phyloP scores from a whole-genome alignment of 53 echinoderm and acorn worm genomes.

The Antedon mediterranea region DNA sequence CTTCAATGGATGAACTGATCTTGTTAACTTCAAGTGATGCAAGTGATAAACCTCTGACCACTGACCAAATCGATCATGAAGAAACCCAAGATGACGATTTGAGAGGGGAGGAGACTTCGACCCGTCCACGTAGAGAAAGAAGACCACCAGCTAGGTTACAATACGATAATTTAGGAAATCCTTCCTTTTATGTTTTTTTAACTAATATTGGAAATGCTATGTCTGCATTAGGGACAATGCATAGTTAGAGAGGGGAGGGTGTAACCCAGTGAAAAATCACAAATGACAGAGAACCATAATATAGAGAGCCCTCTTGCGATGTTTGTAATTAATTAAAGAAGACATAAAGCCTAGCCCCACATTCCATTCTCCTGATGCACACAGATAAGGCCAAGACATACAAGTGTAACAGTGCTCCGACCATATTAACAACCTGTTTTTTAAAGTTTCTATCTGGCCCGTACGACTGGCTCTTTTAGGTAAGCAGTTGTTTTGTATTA shows the following conservation, averaged over 20 bases:
- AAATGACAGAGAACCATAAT: too few species aligned
- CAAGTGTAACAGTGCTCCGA: too few species aligned
- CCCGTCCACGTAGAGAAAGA: not conserved
- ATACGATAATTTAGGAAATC: not conserved
- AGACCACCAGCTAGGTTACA: not conserved
- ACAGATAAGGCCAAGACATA: too few species aligned
- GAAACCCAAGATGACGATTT: not conserved
- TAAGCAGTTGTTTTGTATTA: too few species aligned
- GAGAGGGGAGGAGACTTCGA: not conserved
- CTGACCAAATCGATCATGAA: not conserved
- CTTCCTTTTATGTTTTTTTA: not conserved
- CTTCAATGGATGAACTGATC: not conserved
- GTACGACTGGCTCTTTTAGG: too few species aligned
- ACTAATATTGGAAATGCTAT: not conserved
- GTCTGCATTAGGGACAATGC: not conserved
- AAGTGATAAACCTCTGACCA: not conserved
- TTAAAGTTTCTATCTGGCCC: too few species aligned
- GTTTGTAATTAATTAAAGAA: too few species aligned
- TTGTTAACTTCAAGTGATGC: not conserved
- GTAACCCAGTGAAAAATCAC: too few species aligned
- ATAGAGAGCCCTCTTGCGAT: too few species aligned
- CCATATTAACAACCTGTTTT: too few species aligned
- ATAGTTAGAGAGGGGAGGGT: not conserved
- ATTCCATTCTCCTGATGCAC: too few species aligned
- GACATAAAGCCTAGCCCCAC: too few species aligned